These are phyloP conservation scores for Epistrophe grossulariae DNA, from an alignment of 2,888 invertebrate genomes.

Conservation along the genomic window DNA sequence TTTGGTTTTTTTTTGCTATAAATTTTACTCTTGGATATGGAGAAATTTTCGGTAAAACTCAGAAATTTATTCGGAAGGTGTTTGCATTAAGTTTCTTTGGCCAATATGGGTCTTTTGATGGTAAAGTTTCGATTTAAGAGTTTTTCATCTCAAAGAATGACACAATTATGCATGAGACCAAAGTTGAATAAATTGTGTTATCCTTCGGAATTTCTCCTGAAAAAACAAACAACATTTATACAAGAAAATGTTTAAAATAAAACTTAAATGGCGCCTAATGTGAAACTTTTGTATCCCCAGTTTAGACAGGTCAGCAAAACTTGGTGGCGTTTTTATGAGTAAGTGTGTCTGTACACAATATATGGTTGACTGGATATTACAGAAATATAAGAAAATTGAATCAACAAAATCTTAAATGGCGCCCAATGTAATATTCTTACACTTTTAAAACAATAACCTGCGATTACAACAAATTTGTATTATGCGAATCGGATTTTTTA, in stretches of 20 bases:
- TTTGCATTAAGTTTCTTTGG: not conserved
- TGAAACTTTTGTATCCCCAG: not conserved
- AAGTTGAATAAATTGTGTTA: not conserved
- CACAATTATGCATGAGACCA: not conserved
- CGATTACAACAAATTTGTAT: not conserved
- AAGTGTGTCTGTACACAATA: too few relatives aligned
- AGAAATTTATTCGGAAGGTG: conserved; percentile 3
- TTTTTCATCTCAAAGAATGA: not conserved
- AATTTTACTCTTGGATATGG: conserved; percentile 53
- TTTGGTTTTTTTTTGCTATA: conserved; percentile 7
- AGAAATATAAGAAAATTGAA: not conserved
- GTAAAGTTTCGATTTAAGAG: not conserved
- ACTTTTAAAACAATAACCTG: not conserved
- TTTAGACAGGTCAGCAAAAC: too few relatives aligned
- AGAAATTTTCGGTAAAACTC: conserved; percentile 11
- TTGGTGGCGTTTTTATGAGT: too few relatives aligned
- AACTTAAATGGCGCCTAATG: not conserved
- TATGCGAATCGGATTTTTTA: too few relatives aligned
- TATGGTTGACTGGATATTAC: too few relatives aligned
- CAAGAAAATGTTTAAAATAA: not conserved
- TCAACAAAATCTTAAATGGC: not conserved
- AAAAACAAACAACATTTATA: not conserved
- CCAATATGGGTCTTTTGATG: not conserved
- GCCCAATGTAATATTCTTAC: not conserved
- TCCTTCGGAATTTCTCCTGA: not conserved